These are phyloP conservation scores for Acropternis orthonyx DNA, from an alignment of 2,797 vertebrate genomes.

Conservation along the genomic window DNA sequence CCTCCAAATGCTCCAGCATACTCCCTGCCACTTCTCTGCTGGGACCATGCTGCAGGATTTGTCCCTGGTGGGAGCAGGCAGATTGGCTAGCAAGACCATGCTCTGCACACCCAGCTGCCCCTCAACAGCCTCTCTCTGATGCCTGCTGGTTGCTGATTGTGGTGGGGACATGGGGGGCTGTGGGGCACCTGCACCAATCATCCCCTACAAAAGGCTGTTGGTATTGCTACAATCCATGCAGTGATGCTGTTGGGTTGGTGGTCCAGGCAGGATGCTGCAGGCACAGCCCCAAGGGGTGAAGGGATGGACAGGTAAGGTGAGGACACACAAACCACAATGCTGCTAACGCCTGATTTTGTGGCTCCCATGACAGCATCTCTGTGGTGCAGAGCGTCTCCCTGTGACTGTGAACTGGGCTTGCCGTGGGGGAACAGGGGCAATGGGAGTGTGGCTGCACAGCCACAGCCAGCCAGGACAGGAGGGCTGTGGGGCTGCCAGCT, in stretches of 20 bases:
- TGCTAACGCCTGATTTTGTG: background rate
- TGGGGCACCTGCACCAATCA: background rate
- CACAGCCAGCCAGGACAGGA: background rate
- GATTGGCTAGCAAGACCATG: fast-evolving
- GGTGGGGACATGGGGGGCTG: fast-evolving
- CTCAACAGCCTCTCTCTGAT: background rate
- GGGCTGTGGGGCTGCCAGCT: background rate
- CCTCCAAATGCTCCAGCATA: background rate
- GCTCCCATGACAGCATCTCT: background rate
- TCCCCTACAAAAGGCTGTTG: background rate
- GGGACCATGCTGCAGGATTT: background rate
- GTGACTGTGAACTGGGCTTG: background rate
- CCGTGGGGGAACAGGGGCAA: fast-evolving
- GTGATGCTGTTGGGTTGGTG: background rate
- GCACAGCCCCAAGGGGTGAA: background rate
- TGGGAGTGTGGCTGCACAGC: background rate
- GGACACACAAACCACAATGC: background rate
- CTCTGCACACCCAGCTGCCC: background rate
- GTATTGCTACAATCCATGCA: background rate
- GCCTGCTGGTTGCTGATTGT: background rate
- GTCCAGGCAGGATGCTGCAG: fast-evolving
- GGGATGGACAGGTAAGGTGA: background rate
- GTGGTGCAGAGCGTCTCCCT: background rate
- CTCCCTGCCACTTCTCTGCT: fast-evolving
- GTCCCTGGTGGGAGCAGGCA: background rate